A percentile compares a stretch with the other conserved stretches of the same genome.
These are phyloP conservation scores for Achroia grisella DNA, from an alignment of 1,140 invertebrate genomes.

Conservation along the genomic window DNA sequence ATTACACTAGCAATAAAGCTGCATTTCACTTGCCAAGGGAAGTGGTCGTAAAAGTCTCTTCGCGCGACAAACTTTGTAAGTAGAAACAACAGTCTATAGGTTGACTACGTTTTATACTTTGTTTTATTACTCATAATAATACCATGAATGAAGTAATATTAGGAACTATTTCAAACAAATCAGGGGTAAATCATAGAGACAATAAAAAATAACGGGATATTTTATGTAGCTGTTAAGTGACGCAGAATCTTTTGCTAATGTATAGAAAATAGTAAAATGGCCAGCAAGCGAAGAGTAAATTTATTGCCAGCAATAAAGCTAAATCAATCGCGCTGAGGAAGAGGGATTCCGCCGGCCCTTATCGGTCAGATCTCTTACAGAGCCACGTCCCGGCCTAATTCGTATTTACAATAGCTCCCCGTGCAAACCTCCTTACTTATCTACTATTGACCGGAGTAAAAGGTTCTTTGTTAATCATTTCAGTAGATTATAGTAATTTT, in stretches of 20 bases:
- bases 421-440: background rate
- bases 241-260: no score
- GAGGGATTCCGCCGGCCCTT: slow-evolving; percentile 36
- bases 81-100: slow-evolving; percentile 6
- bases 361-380: slow-evolving; percentile 29
- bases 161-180: no score
- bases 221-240: no score
- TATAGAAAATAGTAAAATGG: slow-evolving; percentile 13
- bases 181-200: no score
- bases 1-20: slow-evolving; percentile 23
- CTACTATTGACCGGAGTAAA: background rate
- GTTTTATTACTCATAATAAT: no score
- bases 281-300: slow-evolving; percentile 29
- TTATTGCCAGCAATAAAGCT: slow-evolving; percentile 56
- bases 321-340: slow-evolving; percentile 48
- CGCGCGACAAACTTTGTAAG: slow-evolving; percentile 13
- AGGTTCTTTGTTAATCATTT: no score
- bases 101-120: no score
- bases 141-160: no score
- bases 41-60: slow-evolving; percentile 27
- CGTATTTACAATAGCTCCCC: slow-evolving; percentile 25
- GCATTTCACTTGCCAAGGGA: slow-evolving; percentile 14
- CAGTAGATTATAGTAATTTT: no score
- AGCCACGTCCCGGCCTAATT: slow-evolving; percentile 25
- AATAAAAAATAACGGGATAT: no score